These are phyloP conservation scores for Micropterix aruncella DNA, from an alignment of 2,888 invertebrate species.

Conservation along the genomic window DNA sequence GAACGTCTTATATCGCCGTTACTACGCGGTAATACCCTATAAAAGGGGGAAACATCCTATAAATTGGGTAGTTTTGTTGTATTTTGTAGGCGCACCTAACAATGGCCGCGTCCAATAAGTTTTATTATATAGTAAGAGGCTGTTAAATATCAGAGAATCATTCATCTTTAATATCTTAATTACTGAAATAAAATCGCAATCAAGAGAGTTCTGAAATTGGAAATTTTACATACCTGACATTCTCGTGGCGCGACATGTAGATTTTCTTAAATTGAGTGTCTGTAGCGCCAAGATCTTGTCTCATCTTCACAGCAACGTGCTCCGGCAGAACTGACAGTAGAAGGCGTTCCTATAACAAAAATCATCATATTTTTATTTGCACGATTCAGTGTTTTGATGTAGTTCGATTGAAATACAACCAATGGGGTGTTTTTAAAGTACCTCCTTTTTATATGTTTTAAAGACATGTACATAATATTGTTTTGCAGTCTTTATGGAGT, in stretches of 20 bases:
- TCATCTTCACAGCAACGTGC: slow-evolving; percentile 94
- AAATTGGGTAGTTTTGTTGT: too few species aligned
- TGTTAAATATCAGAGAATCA: background rate
- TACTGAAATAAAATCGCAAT: background rate
- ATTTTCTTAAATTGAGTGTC: slow-evolving; percentile 95
- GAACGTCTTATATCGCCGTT: too few species aligned
- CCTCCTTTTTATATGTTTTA: too few species aligned
- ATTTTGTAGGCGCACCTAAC: too few species aligned
- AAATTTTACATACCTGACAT: slow-evolving; percentile 61
- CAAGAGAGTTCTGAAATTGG: background rate
- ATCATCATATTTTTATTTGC: too few species aligned
- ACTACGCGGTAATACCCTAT: too few species aligned
- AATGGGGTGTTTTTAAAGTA: too few species aligned
- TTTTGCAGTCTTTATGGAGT: too few species aligned
- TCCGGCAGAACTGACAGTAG: slow-evolving; percentile 87
- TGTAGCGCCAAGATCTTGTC: slow-evolving; percentile 81
- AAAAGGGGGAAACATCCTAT: too few species aligned
- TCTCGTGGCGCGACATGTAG: slow-evolving; percentile 93
- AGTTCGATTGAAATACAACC: too few species aligned
- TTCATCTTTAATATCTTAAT: slow-evolving; percentile 1
- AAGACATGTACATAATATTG: too few species aligned
- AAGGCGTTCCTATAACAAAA: slow-evolving; percentile 86
- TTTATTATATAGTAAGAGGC: slow-evolving; percentile 3
- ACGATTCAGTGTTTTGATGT: too few species aligned
- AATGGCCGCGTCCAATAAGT: background rate